phyloP scores from a whole-genome alignment of 2,113 vertebrate species.

The Vimba vimba region DNA sequence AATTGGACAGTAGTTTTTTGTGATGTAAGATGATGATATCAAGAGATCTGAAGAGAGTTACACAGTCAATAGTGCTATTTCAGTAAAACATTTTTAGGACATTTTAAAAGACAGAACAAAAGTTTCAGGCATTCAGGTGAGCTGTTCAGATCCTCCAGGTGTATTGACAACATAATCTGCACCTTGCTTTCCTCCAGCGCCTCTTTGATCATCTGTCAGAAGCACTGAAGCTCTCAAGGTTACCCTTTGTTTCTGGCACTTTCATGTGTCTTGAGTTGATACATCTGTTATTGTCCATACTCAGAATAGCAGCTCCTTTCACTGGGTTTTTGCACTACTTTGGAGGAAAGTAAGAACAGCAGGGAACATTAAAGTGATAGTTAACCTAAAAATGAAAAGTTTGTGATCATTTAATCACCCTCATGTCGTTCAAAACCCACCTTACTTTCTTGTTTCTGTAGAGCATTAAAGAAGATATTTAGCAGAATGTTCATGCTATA shows the following conservation, averaged over 20 bases:
- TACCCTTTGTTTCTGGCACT: neutral
- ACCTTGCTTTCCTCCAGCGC: neutral
- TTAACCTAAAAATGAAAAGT: neutral
- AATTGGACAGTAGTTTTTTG: neutral
- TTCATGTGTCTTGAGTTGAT: constrained; percentile 1
- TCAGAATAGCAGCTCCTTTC: neutral
- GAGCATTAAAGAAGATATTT: neutral
- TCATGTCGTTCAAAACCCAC: neutral
- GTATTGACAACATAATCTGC: neutral
- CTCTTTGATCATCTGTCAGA: constrained; percentile 44
- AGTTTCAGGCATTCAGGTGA: constrained; percentile 3
- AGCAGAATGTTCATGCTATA: neutral
- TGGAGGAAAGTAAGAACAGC: neutral
- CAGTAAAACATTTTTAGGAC: neutral
- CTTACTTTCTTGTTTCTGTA: neutral
- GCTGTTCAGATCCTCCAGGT: neutral
- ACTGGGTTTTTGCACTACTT: neutral
- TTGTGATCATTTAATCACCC: neutral
- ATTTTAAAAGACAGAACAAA: constrained; percentile 12
- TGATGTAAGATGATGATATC: neutral
- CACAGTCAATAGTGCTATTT: neutral
- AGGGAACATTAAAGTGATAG: neutral
- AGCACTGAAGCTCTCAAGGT: neutral
- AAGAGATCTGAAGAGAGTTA: neutral
- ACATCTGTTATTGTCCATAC: neutral